phyloP scores from a whole-genome alignment of 2,888 invertebrate genomes.

The Phengaris alcon region DNA sequence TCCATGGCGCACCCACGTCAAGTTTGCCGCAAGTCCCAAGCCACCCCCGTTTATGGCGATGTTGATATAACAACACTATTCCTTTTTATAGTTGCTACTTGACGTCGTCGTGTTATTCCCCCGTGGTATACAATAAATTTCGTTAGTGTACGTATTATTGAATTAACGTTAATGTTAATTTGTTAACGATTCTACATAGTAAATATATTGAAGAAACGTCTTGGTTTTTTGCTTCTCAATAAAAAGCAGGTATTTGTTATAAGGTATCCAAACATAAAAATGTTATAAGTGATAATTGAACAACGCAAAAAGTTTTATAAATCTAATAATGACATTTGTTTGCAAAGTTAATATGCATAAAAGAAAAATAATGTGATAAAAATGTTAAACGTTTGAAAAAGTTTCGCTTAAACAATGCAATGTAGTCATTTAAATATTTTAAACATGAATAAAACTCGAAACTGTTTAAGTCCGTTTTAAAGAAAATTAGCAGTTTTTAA shows the following conservation, averaged over 20 bases:
- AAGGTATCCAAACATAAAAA: not conserved
- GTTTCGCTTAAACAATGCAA: not conserved
- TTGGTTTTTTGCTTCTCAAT: not conserved
- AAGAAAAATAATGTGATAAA: not conserved
- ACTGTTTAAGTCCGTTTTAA: not conserved
- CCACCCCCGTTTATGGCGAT: conserved; percentile 68
- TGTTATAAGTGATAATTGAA: too few species aligned
- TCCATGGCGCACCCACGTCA: conserved; percentile 27
- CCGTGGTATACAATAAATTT: not conserved
- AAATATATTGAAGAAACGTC: not conserved
- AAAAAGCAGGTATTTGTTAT: not conserved
- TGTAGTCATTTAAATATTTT: conserved; percentile 21
- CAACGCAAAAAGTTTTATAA: not conserved
- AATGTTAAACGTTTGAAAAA: not conserved
- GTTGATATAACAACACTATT: conserved; percentile 53
- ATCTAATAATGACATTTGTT: not conserved
- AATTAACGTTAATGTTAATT: conserved; percentile 9
- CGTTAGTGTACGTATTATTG: conserved; percentile 10
- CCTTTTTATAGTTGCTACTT: conserved; percentile 30
- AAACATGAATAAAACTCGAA: not conserved
- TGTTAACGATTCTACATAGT: not conserved
- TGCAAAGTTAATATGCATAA: not conserved
- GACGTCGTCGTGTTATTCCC: conserved; percentile 19
- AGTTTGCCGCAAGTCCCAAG: conserved; percentile 28
- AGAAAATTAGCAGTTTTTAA: conserved; percentile 6